Percentiles rank a stretch among this genome's conserved stretches.
Conservation (phyloP, 2,888 invertebrate genomes). For the Philaethria dido region DNA sequence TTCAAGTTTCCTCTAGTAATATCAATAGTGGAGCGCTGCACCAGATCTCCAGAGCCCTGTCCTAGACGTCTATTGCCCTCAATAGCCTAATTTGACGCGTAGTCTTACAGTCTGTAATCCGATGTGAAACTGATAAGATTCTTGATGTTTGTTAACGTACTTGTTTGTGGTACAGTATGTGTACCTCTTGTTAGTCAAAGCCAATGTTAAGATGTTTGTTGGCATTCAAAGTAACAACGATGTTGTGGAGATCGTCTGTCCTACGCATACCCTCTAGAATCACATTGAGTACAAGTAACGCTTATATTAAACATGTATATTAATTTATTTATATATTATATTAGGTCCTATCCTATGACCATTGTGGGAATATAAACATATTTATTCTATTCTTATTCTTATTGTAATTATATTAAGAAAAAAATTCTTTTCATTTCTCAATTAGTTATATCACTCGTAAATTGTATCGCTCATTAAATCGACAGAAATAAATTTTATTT, state of each 20-base stretch:
- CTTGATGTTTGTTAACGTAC: slow-evolving; percentile 34
- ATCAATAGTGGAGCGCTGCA: slow-evolving; percentile 44
- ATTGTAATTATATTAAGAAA: no score
- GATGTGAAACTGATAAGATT: slow-evolving; percentile 26
- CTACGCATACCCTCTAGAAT: background rate
- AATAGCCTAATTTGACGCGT: slow-evolving; percentile 46
- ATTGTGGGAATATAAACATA: no score
- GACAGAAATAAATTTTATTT: no score
- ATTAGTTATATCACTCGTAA: no score
- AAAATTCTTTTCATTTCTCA: no score
- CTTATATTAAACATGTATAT: background rate
- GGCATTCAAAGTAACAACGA: background rate
- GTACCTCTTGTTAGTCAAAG: slow-evolving; percentile 1
- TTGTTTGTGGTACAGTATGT: slow-evolving; percentile 3
- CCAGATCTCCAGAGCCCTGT: slow-evolving; percentile 40
- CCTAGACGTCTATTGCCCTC: slow-evolving; percentile 42
- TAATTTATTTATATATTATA: background rate
- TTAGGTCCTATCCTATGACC: no score
- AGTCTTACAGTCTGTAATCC: slow-evolving; percentile 24
- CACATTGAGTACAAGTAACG: no score
- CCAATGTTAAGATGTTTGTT: background rate
- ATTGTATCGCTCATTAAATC: no score
- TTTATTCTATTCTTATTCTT: no score
- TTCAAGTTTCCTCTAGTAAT: slow-evolving; percentile 42
- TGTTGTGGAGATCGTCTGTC: background rate